Conservation (phyloP, 2,797 vertebrate species). For the Steatocranus sp. region DNA sequence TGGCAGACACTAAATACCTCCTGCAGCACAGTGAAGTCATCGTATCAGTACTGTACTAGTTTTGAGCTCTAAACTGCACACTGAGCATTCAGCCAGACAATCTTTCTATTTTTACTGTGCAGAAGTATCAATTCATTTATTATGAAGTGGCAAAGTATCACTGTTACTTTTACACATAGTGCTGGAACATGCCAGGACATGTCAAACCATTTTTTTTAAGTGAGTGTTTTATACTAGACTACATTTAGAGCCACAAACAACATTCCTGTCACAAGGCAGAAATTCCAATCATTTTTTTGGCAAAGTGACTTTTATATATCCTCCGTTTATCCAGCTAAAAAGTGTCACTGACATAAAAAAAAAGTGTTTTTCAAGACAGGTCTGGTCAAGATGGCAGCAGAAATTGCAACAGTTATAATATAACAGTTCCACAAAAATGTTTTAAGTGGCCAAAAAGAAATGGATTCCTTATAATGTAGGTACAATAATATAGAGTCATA, state of each 20-base stretch:
- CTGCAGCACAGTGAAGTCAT: not conserved
- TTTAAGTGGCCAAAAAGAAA: not conserved
- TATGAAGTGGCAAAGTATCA: not conserved
- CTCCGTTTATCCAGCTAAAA: not conserved
- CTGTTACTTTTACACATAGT: not conserved
- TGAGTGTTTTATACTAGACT: not conserved
- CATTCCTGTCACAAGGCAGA: not conserved
- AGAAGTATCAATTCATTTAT: not conserved
- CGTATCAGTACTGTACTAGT: not conserved
- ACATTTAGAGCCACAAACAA: not conserved
- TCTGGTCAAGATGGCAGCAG: not conserved
- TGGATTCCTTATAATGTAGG: not conserved
- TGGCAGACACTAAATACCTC: constrained; percentile 13
- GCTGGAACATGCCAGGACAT: not conserved
- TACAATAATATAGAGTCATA: not conserved
- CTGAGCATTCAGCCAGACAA: not conserved
- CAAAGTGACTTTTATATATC: not conserved
- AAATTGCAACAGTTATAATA: not conserved
- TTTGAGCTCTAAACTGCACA: not conserved
- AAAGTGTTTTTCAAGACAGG: not conserved
- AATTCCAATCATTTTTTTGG: not conserved
- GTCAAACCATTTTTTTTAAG: not conserved
- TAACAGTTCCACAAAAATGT: not conserved
- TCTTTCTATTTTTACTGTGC: not conserved
- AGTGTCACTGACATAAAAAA: not conserved